These are phyloP conservation scores for Leptobrachium ailaonicum DNA, from an alignment of 2,113 vertebrate species.

Conservation along the genomic window DNA sequence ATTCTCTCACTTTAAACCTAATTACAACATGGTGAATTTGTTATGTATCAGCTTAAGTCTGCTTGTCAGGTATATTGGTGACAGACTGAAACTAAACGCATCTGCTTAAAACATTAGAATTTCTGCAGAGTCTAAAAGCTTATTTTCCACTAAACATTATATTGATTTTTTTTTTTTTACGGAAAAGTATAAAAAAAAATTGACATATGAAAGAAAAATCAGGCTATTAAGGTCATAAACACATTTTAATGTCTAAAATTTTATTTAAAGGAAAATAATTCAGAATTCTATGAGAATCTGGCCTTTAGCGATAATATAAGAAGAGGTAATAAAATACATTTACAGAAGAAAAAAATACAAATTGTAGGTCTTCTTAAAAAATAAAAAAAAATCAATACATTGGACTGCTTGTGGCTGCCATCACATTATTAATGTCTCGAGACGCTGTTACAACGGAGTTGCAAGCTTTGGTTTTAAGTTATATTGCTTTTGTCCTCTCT, in stretches of 20 bases:
- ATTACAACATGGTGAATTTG: conserved; percentile 62
- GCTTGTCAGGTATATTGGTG: conserved; percentile 56
- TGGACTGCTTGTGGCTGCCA: too few species aligned
- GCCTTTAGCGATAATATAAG: background rate
- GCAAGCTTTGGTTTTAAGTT: too few species aligned
- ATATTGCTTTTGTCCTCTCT: too few species aligned
- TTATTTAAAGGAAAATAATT: background rate
- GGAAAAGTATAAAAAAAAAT: background rate
- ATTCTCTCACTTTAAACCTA: conserved; percentile 63
- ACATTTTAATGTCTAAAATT: background rate
- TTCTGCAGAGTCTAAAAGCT: conserved; percentile 45
- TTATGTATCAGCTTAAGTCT: conserved; percentile 53
- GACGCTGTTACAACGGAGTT: too few species aligned
- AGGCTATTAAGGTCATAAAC: background rate
- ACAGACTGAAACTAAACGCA: conserved; percentile 37
- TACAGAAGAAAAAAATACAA: too few species aligned
- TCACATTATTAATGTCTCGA: too few species aligned
- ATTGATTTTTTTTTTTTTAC: background rate
- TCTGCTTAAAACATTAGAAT: conserved; percentile 58
- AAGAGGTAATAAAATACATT: background rate
- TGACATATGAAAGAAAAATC: background rate
- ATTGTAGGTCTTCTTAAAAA: too few species aligned
- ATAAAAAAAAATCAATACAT: too few species aligned
- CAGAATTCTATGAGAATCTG: too few species aligned
- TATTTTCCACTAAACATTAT: conserved; percentile 41